Evolutionary conservation across 2,888 invertebrate species (phyloP), one percentile per base, ranked within the genome.

Genomic region (Notodonta dromedarius): DNA sequence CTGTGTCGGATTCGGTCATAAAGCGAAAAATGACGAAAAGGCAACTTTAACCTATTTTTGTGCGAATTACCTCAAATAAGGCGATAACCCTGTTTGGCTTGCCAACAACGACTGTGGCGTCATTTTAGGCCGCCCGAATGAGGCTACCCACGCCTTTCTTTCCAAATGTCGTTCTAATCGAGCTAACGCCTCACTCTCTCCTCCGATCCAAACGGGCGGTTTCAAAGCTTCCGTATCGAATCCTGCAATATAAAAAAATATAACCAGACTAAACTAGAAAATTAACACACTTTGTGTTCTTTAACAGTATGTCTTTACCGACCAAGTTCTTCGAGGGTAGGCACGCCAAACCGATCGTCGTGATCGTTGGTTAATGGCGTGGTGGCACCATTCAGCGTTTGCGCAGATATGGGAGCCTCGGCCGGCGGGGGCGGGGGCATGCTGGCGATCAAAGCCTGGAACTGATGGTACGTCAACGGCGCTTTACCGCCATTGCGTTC

Each of bases 61-160:
- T 64, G 14, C 9, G 2, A 2, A 24, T 53, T 69, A 92, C 94
- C 94, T 90, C 67, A 98, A 93, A 84, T 98, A 98, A 0, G 98
- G 97, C 54, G 97, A 97, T 32, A 98, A 91, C 9, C 97, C 97
- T 7, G 98, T 98, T 83, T 96, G 96, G 71, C 97, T 97, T 12
- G 97, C 96, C 48, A 97, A 89, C 51, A 98, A 87, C 0, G 97
- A 97, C 80, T 97, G 97, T 1, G 97, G 97, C 0, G 97, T 97
- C 97, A 98, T 98, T 90, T 97, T 97, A 0, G 98, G 98, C 56
- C 96, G 94, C 9, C 97, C 98, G 83, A 97, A 98, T 24, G 97
- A 97, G n/a, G 97, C 97, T 9, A 97, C 97, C 97, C 97, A 98
- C 0, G 97, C 97, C 87, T 98, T 97, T 53, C 97, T 91, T 83